phyloP scores from a whole-genome alignment of 2,888 invertebrate genomes.

The Hypena proboscidalis region DNA sequence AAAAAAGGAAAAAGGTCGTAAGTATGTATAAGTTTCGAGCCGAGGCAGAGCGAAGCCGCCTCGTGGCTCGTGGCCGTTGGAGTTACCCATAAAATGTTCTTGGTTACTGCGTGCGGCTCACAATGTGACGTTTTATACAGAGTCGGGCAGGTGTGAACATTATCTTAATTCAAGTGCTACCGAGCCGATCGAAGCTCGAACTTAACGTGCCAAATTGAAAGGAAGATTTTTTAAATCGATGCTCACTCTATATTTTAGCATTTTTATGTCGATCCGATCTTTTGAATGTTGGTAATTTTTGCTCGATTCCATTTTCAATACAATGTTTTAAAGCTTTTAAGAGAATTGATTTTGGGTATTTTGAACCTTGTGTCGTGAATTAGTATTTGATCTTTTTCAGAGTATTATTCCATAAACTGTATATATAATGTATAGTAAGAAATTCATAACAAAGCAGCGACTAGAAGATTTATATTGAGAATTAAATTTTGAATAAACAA shows the following conservation, averaged over 20 bases:
- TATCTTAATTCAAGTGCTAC: conserved; percentile 82
- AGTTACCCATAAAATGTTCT: conserved; percentile 69
- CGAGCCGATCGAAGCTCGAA: conserved; percentile 66
- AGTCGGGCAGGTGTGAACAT: conserved; percentile 80
- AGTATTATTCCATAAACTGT: no score
- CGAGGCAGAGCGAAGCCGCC: conserved; percentile 33
- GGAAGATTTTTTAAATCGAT: conserved; percentile 35
- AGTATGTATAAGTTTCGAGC: conserved; percentile 15
- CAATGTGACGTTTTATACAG: conserved; percentile 75
- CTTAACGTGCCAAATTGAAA: conserved; percentile 59
- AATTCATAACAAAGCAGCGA: no score
- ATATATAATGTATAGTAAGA: no score
- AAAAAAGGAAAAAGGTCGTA: conserved; percentile 37
- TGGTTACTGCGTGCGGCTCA: conserved; percentile 66
- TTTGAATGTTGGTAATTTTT: neutral
- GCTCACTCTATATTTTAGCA: conserved; percentile 21
- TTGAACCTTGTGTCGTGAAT: no score
- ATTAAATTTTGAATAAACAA: no score
- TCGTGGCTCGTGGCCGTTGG: conserved; percentile 30
- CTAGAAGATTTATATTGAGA: no score
- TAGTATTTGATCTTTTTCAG: no score
- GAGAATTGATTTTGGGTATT: no score
- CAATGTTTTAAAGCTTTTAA: no score
- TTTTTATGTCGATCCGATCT: conserved; percentile 13
- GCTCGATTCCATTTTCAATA: no score